Evolutionary conservation across 2,113 vertebrate species (phyloP).

Genomic region (Pitta sordida): DNA sequence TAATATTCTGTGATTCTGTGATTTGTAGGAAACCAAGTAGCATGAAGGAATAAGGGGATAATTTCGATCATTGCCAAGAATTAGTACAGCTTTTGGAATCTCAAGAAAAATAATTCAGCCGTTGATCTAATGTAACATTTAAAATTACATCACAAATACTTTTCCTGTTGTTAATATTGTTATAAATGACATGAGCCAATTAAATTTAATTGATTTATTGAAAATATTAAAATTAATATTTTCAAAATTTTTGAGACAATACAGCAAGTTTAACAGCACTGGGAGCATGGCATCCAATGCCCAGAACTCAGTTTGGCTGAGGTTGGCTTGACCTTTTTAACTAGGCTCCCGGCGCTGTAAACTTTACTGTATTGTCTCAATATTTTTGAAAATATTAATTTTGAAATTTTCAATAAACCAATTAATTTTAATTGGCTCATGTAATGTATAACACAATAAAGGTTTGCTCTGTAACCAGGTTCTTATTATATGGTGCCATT

Average conservation of each 20-base stretch:
- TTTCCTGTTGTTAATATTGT: neutral
- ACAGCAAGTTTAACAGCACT: too few relatives aligned
- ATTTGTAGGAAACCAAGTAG: conserved; percentile 41
- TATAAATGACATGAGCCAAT: too few relatives aligned
- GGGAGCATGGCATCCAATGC: too few relatives aligned
- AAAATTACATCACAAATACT: conserved; percentile 37
- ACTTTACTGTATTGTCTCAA: too few relatives aligned
- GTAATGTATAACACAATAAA: neutral
- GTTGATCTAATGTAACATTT: conserved; percentile 29
- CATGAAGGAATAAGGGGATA: conserved; percentile 11
- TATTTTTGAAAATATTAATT: too few relatives aligned
- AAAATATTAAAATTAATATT: too few relatives aligned
- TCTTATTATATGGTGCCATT: conserved; percentile 28
- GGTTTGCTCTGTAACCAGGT: neutral
- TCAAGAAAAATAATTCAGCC: conserved; percentile 49
- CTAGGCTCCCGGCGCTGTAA: too few relatives aligned
- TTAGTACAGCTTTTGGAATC: conserved; percentile 42
- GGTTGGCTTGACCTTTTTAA: too few relatives aligned
- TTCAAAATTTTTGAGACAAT: conserved; percentile 29
- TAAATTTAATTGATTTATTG: too few relatives aligned
- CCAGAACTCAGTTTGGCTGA: too few relatives aligned
- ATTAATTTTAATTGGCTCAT: neutral
- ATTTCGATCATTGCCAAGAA: conserved; percentile 41
- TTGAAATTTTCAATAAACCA: too few relatives aligned
- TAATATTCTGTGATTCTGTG: too few relatives aligned